phyloP scores from a whole-genome alignment of 1,140 invertebrate genomes.

The Plectus sambesii region DNA sequence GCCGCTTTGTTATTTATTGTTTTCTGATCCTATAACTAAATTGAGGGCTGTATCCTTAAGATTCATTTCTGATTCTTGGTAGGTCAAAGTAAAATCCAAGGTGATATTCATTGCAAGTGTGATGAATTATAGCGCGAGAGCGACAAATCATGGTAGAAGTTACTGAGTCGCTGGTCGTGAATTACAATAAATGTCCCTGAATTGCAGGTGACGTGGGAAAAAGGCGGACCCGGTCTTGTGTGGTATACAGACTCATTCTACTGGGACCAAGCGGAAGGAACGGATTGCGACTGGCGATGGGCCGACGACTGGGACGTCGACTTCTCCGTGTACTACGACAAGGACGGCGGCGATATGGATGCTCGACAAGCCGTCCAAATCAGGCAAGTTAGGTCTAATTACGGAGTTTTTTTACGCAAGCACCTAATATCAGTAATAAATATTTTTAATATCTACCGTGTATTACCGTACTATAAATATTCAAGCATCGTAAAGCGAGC shows the following conservation, averaged over 20 bases:
- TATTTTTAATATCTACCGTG: not conserved
- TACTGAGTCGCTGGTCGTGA: too few relatives aligned
- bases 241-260: constrained; percentile 56
- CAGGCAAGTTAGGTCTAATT: constrained; percentile 36
- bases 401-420: constrained; percentile 25
- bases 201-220: constrained; percentile 58
- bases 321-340: constrained; percentile 53
- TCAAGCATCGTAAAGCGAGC: too few relatives aligned
- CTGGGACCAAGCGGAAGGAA: constrained; percentile 52
- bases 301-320: constrained; percentile 58
- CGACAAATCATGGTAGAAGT: too few relatives aligned
- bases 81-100: too few relatives aligned
- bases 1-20: too few relatives aligned
- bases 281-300: constrained; percentile 55
- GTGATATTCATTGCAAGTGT: too few relatives aligned
- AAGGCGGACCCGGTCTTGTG: constrained; percentile 56
- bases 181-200: too few relatives aligned
- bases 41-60: too few relatives aligned
- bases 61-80: too few relatives aligned
- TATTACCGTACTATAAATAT: not conserved
- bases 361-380: constrained; percentile 49
- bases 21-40: too few relatives aligned
- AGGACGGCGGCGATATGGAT: constrained; percentile 49
- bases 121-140: too few relatives aligned
- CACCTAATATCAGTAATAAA: constrained; percentile 4